Percentiles rank a stretch among this genome's conserved stretches.
phyloP scores from a whole-genome alignment of 1,140 invertebrate species.

The Philopotamus ludificatus region DNA sequence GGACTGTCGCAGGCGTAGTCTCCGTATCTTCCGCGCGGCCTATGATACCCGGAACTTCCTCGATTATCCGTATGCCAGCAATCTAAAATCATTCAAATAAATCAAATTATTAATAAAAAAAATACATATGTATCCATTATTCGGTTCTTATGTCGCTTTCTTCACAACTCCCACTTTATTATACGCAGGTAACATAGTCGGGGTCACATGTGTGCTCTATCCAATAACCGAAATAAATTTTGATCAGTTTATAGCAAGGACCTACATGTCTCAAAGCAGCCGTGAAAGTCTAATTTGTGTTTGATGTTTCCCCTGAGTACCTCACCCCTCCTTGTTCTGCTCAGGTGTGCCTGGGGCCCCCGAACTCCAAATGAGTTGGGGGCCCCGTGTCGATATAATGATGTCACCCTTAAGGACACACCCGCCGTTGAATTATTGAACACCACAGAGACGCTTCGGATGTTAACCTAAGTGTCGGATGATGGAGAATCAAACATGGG shows the following conservation, averaged over 20 bases:
- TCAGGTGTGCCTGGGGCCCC: neutral
- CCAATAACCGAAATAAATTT: neutral
- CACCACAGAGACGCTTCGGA: slow-evolving; percentile 3
- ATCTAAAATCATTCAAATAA: slow-evolving; percentile 42
- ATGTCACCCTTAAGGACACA: slow-evolving; percentile 13
- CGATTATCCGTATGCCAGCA: slow-evolving; percentile 51
- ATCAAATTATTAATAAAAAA: slow-evolving; percentile 4
- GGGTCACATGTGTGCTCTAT: neutral
- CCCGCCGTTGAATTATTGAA: slow-evolving; percentile 16
- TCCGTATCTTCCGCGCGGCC: slow-evolving; percentile 61
- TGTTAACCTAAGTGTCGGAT: slow-evolving; percentile 9
- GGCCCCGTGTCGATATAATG: slow-evolving; percentile 9
- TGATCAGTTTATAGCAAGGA: neutral
- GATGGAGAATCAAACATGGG: slow-evolving; percentile 3
- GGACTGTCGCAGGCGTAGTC: slow-evolving; percentile 88
- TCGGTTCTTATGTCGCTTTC: no score
- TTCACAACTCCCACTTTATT: neutral
- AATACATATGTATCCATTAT: no score
- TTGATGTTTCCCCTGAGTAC: slow-evolving; percentile 26
- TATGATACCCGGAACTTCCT: slow-evolving; percentile 52
- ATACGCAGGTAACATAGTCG: neutral
- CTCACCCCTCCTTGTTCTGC: neutral
- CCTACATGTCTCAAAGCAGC: slow-evolving; percentile 20
- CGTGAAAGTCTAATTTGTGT: slow-evolving; percentile 33
- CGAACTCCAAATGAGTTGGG: neutral